These are phyloP conservation scores for Pardosa pseudoannulata DNA, from an alignment of 2,888 invertebrate genomes.

Conservation along the genomic window DNA sequence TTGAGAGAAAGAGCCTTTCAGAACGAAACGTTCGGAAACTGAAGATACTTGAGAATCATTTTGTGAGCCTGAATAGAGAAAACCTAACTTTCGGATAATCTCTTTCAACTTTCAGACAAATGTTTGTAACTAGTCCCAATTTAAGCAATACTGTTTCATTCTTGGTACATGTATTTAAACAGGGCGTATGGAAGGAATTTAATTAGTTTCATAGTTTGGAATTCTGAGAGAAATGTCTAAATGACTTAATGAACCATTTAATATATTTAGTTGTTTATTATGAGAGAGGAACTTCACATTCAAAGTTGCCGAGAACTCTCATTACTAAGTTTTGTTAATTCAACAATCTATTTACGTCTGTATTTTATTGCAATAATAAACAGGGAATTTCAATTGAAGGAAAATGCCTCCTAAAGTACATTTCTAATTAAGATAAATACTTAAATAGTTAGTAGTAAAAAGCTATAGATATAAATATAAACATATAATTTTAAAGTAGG, in stretches of 20 bases:
- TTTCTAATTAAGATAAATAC: too few relatives aligned
- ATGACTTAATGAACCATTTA: conserved; percentile 3
- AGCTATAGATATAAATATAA: too few relatives aligned
- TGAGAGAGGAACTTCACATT: neutral
- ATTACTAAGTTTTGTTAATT: neutral
- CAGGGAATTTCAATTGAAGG: too few relatives aligned
- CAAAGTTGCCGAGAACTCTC: neutral
- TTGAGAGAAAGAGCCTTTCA: too few relatives aligned
- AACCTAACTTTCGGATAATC: neutral
- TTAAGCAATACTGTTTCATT: neutral
- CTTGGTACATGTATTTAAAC: neutral
- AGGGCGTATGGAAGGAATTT: neutral
- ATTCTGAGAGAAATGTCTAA: neutral
- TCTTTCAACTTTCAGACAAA: neutral
- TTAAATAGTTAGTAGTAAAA: too few relatives aligned
- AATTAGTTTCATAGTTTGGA: neutral
- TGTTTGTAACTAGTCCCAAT: neutral
- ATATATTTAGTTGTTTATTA: conserved; percentile 1
- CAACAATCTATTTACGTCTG: too few relatives aligned
- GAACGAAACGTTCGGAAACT: too few relatives aligned
- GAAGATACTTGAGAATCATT: too few relatives aligned
- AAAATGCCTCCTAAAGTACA: too few relatives aligned
- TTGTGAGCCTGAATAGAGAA: too few relatives aligned
- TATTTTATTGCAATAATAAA: too few relatives aligned
- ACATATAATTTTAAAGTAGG: too few relatives aligned